These are phyloP conservation scores for Agapornis canus DNA, from an alignment of 2,797 vertebrate genomes.

Conservation along the genomic window DNA sequence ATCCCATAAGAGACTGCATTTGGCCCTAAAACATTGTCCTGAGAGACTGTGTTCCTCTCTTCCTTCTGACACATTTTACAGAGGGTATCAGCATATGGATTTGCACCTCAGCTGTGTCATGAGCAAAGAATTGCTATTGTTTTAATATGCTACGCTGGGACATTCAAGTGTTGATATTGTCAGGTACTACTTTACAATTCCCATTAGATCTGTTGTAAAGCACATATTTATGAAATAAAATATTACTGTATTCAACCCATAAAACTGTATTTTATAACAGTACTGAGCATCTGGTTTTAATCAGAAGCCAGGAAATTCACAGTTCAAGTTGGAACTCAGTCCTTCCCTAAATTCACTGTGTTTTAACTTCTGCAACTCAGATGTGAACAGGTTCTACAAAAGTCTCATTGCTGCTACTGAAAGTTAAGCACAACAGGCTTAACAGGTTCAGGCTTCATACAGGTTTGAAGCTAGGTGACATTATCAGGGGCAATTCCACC, in stretches of 20 bases:
- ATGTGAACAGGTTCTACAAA: not conserved
- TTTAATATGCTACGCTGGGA: not conserved
- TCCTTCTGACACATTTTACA: constrained; percentile 17
- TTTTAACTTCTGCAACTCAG: not conserved
- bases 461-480: not conserved
- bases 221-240: constrained; percentile 48
- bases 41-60: not conserved
- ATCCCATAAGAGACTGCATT: constrained; percentile 20
- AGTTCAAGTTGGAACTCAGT: not conserved
- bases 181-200: constrained; percentile 38
- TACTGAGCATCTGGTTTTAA: constrained; percentile 41
- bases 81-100: constrained; percentile 23
- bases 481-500: not conserved
- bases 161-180: constrained; percentile 25
- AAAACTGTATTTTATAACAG: constrained; percentile 19
- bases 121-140: constrained; percentile 17
- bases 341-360: not conserved
- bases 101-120: constrained; percentile 48
- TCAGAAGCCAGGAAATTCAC: constrained; percentile 42
- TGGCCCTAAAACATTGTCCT: constrained; percentile 26
- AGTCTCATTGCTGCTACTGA: not conserved
- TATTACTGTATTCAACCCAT: constrained; percentile 9
- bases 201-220: constrained; percentile 20
- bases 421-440: not conserved
- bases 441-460: too few species aligned